Base-by-base conservation (phyloP, 1,140 invertebrate species). In the Papilio aristodemus region DNA sequence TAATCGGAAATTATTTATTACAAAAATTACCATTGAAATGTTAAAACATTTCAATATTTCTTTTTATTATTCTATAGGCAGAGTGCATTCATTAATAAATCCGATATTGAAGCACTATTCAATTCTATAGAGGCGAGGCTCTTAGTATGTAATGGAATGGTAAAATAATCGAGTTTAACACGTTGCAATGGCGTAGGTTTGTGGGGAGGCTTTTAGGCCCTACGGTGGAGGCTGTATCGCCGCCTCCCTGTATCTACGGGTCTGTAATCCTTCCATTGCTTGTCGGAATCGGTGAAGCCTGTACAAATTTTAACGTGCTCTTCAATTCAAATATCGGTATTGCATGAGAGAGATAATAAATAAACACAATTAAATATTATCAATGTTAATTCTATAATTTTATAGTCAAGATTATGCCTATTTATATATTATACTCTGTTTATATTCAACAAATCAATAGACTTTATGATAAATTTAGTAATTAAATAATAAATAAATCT, bases 161-260 rank as follows among this genome's bases (percentile, higher is more conserved):
- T 62, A 38, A 62, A 62, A 62, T 62, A 62, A 62, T 38, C 10
- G 59, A 62, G 32, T 62, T 36, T 62, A 62, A 62, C 59, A 62
- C 59, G 27, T 62, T 38, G 32, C 27, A 62, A 7, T 22, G 59
- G 7, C 14, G 32, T 19, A 62, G 27, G 59, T 38, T 39, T 17
- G 9, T 22, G 32, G 59, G 59, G 59, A 38, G 32, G 59, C 59
- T 62, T 62, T 38, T 37, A 62, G 14, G 36, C 36, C 27, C 17
- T 62, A 11, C 59, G 36, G 22, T 54, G 46, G 46, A 25, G 46
- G 46, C 46, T 54, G 10, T 10, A 54, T 19, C 17, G 14, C 27
- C n/a, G 8, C 58, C 14, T 57, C 59, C 27, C 32, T 62, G 59
- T 17, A 62, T 38, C 36, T 39, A 37, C 27, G 59, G 10, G 9